These are phyloP conservation scores for Spilogale gracilis DNA, from an alignment of 2,113 vertebrate species.

Conservation along the genomic window DNA sequence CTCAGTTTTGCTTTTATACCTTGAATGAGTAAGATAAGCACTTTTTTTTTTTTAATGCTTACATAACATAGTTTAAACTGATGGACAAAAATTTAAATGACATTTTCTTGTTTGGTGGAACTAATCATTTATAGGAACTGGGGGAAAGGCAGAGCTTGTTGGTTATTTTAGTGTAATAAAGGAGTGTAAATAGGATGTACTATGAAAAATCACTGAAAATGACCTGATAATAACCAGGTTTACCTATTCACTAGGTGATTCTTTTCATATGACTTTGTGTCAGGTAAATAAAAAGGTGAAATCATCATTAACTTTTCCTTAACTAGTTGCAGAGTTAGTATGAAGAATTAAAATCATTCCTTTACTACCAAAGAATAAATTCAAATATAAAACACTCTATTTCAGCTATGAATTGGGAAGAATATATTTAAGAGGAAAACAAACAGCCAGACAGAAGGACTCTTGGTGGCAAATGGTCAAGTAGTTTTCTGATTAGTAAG, in stretches of 20 bases:
- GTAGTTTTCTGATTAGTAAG: slow-evolving; percentile 22
- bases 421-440: slow-evolving; percentile 3
- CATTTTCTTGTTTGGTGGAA: neutral
- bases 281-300: slow-evolving; percentile 32
- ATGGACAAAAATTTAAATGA: slow-evolving; percentile 36
- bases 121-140: neutral
- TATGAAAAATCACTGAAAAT: neutral
- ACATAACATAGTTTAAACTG: slow-evolving; percentile 2
- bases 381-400: neutral
- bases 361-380: slow-evolving; percentile 8
- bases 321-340: neutral
- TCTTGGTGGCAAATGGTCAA: neutral
- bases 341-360: slow-evolving; percentile 50
- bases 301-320: neutral
- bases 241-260: neutral
- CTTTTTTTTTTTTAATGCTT: neutral
- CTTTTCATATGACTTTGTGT: slow-evolving; percentile 1
- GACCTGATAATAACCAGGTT: neutral
- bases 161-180: neutral
- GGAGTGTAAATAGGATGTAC: neutral
- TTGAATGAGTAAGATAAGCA: slow-evolving; percentile 6
- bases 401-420: neutral
- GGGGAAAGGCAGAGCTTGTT: neutral
- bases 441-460: neutral
- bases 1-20: slow-evolving; percentile 6